Percentiles rank a stretch among this genome's conserved stretches.
phyloP scores from a whole-genome alignment of 2,113 vertebrate genomes.

The Nothoprocta pentlandii region DNA sequence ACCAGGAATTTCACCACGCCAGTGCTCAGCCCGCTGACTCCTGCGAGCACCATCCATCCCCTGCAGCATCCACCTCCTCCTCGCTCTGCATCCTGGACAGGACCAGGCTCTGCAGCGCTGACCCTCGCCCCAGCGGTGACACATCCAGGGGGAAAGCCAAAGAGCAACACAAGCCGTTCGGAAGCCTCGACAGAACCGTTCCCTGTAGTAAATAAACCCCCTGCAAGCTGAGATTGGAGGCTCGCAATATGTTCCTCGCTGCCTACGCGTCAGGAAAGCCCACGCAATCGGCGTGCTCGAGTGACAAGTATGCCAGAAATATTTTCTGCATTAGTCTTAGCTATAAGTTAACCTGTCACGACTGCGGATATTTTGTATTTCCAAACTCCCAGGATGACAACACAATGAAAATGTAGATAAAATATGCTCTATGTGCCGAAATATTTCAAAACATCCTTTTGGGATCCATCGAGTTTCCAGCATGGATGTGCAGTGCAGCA shows the following conservation, averaged over 20 bases:
- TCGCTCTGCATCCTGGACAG: background rate
- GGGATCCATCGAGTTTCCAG: background rate
- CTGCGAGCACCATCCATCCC: background rate
- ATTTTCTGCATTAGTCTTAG: constrained; percentile 41
- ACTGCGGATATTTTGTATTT: constrained; percentile 12
- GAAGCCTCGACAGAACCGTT: constrained; percentile 14
- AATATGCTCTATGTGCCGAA: background rate
- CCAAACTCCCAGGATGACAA: background rate
- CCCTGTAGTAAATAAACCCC: background rate
- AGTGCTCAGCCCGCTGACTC: background rate
- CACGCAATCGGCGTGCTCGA: background rate
- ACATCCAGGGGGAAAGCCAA: background rate
- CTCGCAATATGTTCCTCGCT: constrained; percentile 9
- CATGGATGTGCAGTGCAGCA: background rate
- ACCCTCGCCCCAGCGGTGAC: rapidly evolving
- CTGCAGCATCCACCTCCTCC: background rate
- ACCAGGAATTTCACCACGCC: background rate
- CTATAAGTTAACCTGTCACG: constrained; percentile 9
- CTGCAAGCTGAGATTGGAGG: background rate
- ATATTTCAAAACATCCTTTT: background rate
- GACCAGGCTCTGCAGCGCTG: background rate
- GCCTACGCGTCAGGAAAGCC: constrained; percentile 33
- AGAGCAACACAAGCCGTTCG: background rate
- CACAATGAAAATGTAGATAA: background rate
- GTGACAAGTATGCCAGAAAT: constrained; percentile 46